phyloP scores from a whole-genome alignment of 1,140 invertebrate species.

The Adelges cooleyi region DNA sequence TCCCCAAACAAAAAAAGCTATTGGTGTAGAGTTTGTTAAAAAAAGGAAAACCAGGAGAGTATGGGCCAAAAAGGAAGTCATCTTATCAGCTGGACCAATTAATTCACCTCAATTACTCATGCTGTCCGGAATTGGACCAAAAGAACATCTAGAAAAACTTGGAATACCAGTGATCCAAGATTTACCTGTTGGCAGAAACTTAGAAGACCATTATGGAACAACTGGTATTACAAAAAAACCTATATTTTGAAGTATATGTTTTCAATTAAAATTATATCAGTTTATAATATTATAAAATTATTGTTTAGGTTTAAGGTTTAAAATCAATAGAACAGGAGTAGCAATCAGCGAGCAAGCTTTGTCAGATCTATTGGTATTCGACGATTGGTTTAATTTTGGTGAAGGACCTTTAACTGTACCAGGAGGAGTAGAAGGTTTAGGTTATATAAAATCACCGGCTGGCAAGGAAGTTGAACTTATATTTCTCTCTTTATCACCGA shows the following conservation, averaged over 20 bases:
- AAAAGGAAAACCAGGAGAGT: slow-evolving; percentile 40
- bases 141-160: slow-evolving; percentile 51
- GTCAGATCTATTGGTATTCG: slow-evolving; percentile 15
- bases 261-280: slow-evolving; percentile 32
- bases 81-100: slow-evolving; percentile 54
- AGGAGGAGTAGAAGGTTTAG: slow-evolving; percentile 44
- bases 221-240: not conserved
- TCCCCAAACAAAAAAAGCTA: slow-evolving; percentile 45
- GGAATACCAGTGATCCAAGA: slow-evolving; percentile 53
- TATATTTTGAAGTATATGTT: too few relatives aligned
- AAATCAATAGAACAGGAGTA: slow-evolving; percentile 49
- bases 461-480: slow-evolving; percentile 58
- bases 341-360: slow-evolving; percentile 34
- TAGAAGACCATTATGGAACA: slow-evolving; percentile 59
- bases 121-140: slow-evolving; percentile 62
- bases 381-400: slow-evolving; percentile 36
- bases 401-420: slow-evolving; percentile 40
- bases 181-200: slow-evolving; percentile 61
- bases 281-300: not conserved
- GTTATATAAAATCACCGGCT: slow-evolving; percentile 43
- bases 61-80: slow-evolving; percentile 49
- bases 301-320: slow-evolving; percentile 51
- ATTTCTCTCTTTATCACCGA: slow-evolving; percentile 55
- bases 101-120: slow-evolving; percentile 59
- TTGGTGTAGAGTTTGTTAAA: slow-evolving; percentile 54